Percentiles rank a stretch among this genome's conserved stretches.
phyloP scores from a whole-genome alignment of 2,797 vertebrate genomes.

The Parauchenoglanis punctatus region DNA sequence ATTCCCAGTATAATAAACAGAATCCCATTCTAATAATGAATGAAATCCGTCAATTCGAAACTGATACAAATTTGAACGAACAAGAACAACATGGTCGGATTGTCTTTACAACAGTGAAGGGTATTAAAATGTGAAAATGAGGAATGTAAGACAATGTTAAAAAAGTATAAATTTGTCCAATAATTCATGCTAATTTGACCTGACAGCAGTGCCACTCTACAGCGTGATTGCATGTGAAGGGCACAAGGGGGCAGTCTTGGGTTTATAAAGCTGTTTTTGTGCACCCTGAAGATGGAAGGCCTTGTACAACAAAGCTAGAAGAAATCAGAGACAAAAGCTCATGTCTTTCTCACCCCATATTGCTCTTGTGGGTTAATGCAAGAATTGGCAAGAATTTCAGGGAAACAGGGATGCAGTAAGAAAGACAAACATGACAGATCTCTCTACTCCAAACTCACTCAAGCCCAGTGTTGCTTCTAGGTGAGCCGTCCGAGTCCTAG shows the following conservation, averaged over 20 bases:
- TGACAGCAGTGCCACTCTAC: neutral
- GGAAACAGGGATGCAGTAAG: neutral
- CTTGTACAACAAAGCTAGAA: slow-evolving; percentile 18
- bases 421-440: neutral
- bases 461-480: neutral
- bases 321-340: slow-evolving; percentile 46
- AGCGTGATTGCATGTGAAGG: slow-evolving; percentile 20
- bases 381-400: slow-evolving; percentile 8
- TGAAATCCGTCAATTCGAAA: neutral
- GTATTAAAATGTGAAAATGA: neutral
- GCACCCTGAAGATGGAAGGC: neutral
- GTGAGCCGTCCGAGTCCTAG: neutral
- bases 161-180: neutral
- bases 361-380: slow-evolving; percentile 14
- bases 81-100: neutral
- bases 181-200: neutral
- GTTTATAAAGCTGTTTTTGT: slow-evolving; percentile 28
- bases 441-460: neutral
- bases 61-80: neutral
- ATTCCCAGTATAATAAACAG: neutral
- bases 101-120: neutral
- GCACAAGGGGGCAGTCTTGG: slow-evolving; percentile 54
- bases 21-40: neutral
- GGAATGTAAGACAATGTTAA: neutral
- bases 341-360: neutral